Evolutionary conservation across 2,888 invertebrate genomes (phyloP).

Genomic region (Dicranocentrus wangi): DNA sequence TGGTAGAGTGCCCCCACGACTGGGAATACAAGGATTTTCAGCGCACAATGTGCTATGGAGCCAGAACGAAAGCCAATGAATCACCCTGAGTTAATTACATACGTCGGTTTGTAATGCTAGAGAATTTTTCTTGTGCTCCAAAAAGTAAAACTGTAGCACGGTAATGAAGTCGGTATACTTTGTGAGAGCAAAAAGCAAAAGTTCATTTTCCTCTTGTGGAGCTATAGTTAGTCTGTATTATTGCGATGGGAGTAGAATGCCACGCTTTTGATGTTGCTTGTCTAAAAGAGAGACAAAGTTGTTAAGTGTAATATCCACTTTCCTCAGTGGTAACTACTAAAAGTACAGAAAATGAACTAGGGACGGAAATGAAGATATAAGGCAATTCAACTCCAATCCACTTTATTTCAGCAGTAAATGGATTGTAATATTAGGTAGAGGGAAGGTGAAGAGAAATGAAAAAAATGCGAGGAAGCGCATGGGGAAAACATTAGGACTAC

Average conservation of each 20-base stretch:
- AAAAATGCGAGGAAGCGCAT: conserved; percentile 16
- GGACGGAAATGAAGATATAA: conserved; percentile 56
- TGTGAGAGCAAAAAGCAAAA: conserved; percentile 14
- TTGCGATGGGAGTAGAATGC: conserved; percentile 29
- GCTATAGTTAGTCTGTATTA: no score
- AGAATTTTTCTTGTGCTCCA: conserved; percentile 21
- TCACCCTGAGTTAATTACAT: conserved; percentile 63
- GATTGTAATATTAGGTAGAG: conserved; percentile 47
- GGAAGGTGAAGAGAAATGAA: conserved; percentile 39
- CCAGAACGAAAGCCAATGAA: conserved; percentile 58
- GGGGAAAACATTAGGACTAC: conserved; percentile 25
- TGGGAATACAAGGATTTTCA: background rate
- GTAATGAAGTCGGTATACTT: conserved; percentile 36
- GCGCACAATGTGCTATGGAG: conserved; percentile 25
- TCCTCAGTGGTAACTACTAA: conserved; percentile 21
- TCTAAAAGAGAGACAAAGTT: conserved; percentile 40
- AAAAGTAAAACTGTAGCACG: background rate
- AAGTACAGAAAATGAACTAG: conserved; percentile 39
- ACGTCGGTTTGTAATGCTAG: conserved; percentile 51
- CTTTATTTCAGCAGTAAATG: conserved; percentile 55
- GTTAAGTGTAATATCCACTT: conserved; percentile 60
- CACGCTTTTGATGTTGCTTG: conserved; percentile 34
- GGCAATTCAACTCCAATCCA: conserved; percentile 54
- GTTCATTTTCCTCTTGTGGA: conserved; percentile 38
- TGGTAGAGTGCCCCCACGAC: background rate